Evolutionary conservation across 2,888 invertebrate species (phyloP).

Genomic region (Eristalis intricaria): DNA sequence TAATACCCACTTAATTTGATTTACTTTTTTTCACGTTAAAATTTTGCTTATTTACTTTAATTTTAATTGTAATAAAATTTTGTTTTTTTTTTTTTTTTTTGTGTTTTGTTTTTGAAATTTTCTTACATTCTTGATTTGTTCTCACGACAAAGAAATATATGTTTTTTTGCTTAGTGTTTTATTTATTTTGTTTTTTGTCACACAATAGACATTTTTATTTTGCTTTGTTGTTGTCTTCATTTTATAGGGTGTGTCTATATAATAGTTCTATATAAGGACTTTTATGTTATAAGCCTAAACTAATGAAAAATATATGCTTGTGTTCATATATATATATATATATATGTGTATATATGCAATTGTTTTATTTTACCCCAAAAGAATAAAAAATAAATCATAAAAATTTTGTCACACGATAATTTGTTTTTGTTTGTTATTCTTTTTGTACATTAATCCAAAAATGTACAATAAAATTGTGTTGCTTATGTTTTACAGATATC

Average conservation of each 20-base stretch:
- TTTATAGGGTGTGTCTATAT: conserved; percentile 49
- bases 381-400: conserved; percentile 68
- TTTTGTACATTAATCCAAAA: conserved; percentile 72
- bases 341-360: conserved; percentile 52
- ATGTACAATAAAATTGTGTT: conserved; percentile 69
- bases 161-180: conserved; percentile 3
- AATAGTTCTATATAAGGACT: conserved; percentile 69
- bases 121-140: conserved; percentile 15
- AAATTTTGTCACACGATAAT: conserved; percentile 60
- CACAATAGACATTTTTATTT: conserved; percentile 42
- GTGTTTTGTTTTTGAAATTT: conserved; percentile 32
- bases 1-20: conserved; percentile 47
- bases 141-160: conserved; percentile 35
- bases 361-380: conserved; percentile 67
- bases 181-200: conserved; percentile 44
- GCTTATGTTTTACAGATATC: conserved; percentile 63
- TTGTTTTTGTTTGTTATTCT: conserved; percentile 6
- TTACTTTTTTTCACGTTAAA: conserved; percentile 24
- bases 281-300: conserved; percentile 67
- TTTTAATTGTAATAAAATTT: conserved; percentile 41
- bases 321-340: conserved; percentile 54
- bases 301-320: conserved; percentile 68
- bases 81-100: conserved; percentile 15
- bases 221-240: conserved; percentile 15
- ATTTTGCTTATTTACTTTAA: conserved; percentile 52